phyloP scores from a whole-genome alignment of 2,113 vertebrate genomes.

The Mastomys natalensis region DNA sequence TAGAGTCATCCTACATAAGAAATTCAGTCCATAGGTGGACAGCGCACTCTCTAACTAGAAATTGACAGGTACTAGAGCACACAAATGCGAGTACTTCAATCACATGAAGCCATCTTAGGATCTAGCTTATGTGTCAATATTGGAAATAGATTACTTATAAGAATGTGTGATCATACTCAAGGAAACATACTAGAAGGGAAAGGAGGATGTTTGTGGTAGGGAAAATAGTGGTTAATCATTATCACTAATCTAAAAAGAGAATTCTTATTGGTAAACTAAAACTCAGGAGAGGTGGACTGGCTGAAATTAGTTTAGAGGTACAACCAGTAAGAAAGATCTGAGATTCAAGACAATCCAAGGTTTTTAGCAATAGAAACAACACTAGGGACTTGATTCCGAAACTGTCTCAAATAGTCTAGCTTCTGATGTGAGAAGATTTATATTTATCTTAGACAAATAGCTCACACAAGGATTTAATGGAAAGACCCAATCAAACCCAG shows the following conservation, averaged over 20 bases:
- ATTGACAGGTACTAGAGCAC: not conserved
- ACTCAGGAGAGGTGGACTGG: not conserved
- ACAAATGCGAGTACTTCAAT: not conserved
- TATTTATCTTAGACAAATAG: slow-evolving; percentile 4
- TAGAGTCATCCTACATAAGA: not conserved
- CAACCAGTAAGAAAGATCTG: not conserved
- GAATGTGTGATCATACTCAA: not conserved
- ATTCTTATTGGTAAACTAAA: not conserved
- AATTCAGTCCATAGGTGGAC: not conserved
- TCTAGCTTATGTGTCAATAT: not conserved
- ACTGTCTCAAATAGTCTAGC: not conserved
- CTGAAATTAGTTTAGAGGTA: slow-evolving; percentile 32
- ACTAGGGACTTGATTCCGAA: not conserved
- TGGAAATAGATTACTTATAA: slow-evolving; percentile 20
- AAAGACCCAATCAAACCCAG: not conserved
- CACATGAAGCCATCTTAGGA: not conserved
- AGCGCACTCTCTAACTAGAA: slow-evolving; percentile 12
- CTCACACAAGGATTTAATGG: not conserved
- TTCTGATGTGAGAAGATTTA: not conserved
- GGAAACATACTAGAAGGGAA: not conserved
- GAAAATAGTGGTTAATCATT: not conserved
- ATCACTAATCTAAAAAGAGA: not conserved
- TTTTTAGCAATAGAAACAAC: not conserved
- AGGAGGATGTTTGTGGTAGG: not conserved
- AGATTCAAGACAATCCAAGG: not conserved